Base-by-base conservation (phyloP, 2,113 vertebrate genomes). In the Erythrocercus mccallii region DNA sequence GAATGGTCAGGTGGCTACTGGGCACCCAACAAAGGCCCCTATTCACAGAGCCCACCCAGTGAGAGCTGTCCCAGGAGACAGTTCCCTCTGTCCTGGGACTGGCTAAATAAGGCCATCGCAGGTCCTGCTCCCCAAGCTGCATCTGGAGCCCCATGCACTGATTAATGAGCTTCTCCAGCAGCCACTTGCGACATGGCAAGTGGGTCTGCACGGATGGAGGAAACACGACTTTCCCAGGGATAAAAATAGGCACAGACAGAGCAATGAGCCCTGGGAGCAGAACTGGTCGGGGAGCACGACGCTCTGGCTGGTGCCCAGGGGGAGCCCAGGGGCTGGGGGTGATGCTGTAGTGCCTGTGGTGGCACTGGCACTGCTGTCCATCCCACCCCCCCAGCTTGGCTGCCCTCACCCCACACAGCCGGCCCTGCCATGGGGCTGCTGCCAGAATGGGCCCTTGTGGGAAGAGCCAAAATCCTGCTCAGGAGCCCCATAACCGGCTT, bases 401-500 rank as follows among this genome's bases (percentile, higher is more conserved):
- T 80, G 23, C 48, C 30, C 71, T 83, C 68, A 27, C 35, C 65
- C 81, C 48, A n/a, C 61, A 22, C 1, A 4, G 72, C 69, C 0
- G 2, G 25, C 57, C 5, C 1, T 18, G 37, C 92, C 22, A 0
- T 35, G 56, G 70, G 58, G 78, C 79, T 56, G 33, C 80, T 27
- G 1, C 9, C 76, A 92, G 86, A 96, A 90, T 16, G 54, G 71
- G 11, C 61, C 47, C 88, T 71, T 90, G 91, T 94, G 25, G 18
- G 70, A 60, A 64, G 88, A 45, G 84, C 70, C 1, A 1, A 86
- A 91, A 92, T 94, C 94, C 90, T 12, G 2, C 81, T 96, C 96
- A 94, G 91, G 70, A 97, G 92, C 82, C 72, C 90, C n/a, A 12
- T 96, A 97, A 96, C 89, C 96, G 44, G 96, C 96, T 97, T 97